A percentile compares a stretch with the other conserved stretches of the same genome.
These are phyloP conservation scores for Ophonus ardosiacus DNA, from an alignment of 2,888 invertebrate genomes.

Conservation along the genomic window DNA sequence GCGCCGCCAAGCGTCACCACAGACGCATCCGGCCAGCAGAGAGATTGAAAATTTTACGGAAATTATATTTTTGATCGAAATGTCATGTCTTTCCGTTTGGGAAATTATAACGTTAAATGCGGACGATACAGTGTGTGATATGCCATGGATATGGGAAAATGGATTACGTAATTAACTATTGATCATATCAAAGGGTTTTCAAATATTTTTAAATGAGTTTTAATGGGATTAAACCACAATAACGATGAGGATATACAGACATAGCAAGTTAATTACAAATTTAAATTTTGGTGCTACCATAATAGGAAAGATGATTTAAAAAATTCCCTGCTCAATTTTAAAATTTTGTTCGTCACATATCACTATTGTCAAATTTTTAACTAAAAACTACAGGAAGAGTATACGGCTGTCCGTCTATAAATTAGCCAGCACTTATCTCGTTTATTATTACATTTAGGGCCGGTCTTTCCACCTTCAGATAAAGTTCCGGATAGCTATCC, in stretches of 20 bases:
- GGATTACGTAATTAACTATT: conserved; percentile 33
- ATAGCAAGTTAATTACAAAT: conserved; percentile 3
- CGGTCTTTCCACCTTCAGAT: too few species aligned
- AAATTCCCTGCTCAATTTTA: neutral
- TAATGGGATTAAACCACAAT: conserved; percentile 10
- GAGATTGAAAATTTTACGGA: conserved; percentile 61
- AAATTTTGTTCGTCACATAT: neutral
- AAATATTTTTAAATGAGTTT: conserved; percentile 36
- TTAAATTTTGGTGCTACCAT: neutral
- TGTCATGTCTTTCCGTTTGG: conserved; percentile 55
- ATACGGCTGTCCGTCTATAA: too few species aligned
- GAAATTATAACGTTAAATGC: conserved; percentile 57
- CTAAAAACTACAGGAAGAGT: too few species aligned
- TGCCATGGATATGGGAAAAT: neutral
- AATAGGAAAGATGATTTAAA: neutral
- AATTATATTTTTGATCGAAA: conserved; percentile 61
- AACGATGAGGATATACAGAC: neutral
- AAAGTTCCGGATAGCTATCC: too few species aligned
- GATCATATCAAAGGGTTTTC: conserved; percentile 26
- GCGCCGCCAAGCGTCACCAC: conserved; percentile 3
- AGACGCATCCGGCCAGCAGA: conserved; percentile 45
- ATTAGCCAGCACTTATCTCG: too few species aligned
- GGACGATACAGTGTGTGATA: conserved; percentile 29
- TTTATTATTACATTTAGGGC: too few species aligned
- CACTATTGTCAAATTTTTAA: neutral